Conservation (phyloP, 2,113 vertebrate genomes). For the Grus americana region DNA sequence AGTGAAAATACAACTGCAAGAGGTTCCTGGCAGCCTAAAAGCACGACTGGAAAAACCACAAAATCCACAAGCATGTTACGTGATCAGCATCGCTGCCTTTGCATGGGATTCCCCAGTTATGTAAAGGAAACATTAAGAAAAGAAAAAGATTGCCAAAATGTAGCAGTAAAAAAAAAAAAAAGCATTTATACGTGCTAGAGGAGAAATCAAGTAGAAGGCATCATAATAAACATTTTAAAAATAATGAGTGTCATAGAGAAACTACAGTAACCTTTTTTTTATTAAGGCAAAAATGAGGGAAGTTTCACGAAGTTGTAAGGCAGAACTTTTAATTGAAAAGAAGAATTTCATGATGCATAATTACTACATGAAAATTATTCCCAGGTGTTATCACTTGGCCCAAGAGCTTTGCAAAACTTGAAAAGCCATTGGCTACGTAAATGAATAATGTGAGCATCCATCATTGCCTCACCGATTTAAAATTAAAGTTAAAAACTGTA, state of each 20-base stretch:
- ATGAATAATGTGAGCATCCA: neutral
- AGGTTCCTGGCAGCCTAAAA: neutral
- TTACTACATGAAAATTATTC: conserved; percentile 3
- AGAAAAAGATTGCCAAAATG: neutral
- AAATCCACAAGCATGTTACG: neutral
- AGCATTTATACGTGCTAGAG: neutral
- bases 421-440: neutral
- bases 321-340: neutral
- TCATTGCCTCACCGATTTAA: neutral
- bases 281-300: neutral
- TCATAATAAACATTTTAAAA: neutral
- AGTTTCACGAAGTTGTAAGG: neutral
- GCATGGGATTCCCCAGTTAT: neutral
- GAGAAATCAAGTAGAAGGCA: neutral
- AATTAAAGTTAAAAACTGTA: neutral
- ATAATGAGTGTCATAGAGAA: neutral
- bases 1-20: neutral
- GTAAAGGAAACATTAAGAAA: neutral
- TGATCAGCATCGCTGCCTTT: neutral
- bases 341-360: neutral
- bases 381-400: conserved; percentile 18
- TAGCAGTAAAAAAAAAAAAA: neutral
- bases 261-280: neutral
- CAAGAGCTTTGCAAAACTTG: neutral
- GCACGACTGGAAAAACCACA: conserved; percentile 12